phyloP scores from a whole-genome alignment of 2,888 invertebrate species.

The Dascillus cervinus region DNA sequence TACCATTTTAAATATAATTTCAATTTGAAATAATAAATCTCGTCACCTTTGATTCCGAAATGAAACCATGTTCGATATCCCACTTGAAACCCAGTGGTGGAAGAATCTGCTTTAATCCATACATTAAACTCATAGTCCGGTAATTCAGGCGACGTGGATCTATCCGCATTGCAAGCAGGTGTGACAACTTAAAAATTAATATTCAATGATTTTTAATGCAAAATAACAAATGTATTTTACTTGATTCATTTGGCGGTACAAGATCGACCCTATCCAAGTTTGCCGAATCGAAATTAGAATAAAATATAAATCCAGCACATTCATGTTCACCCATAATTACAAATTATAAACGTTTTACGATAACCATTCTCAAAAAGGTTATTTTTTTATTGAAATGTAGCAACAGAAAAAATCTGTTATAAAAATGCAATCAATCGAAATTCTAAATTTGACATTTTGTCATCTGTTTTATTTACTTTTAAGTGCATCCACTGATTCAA shows the following conservation, averaged over 20 bases:
- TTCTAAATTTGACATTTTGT: too few relatives aligned
- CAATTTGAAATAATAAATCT: background rate
- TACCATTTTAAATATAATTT: conserved; percentile 4
- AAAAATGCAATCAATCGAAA: too few relatives aligned
- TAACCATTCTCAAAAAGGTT: too few relatives aligned
- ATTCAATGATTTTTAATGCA: background rate
- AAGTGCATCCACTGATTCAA: too few relatives aligned
- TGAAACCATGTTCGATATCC: conserved; percentile 90
- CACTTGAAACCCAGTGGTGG: conserved; percentile 80
- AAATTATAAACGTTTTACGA: too few relatives aligned
- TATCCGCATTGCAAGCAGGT: conserved; percentile 18
- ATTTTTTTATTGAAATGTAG: too few relatives aligned
- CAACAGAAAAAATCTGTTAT: too few relatives aligned
- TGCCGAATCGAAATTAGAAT: conserved; percentile 85
- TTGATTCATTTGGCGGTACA: conserved; percentile 52
- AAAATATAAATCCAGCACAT: conserved; percentile 72
- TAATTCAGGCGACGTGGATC: conserved; percentile 38
- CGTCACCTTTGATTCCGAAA: conserved; percentile 65
- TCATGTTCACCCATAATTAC: conserved; percentile 50
- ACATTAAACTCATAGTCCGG: conserved; percentile 78
- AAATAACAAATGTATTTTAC: conserved; percentile 36
- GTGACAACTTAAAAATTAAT: conserved; percentile 22
- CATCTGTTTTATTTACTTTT: too few relatives aligned
- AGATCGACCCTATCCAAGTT: conserved; percentile 78
- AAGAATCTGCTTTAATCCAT: conserved; percentile 87